These are phyloP conservation scores for Haemorhous mexicanus DNA, from an alignment of 2,113 vertebrate genomes.

Conservation along the genomic window DNA sequence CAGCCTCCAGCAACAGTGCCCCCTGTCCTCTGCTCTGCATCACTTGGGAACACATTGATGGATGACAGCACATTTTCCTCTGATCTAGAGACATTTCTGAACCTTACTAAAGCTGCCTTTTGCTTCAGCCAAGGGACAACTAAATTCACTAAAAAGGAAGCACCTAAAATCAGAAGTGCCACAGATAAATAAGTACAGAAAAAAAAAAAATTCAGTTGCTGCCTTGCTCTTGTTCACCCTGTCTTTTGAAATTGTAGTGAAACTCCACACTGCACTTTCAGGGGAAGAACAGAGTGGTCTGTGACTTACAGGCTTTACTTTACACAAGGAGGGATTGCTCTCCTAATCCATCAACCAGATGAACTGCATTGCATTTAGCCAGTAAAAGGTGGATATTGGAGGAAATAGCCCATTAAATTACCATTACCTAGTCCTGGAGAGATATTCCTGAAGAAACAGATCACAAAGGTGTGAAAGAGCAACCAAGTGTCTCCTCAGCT, in stretches of 20 bases:
- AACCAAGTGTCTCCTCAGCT: not conserved
- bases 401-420: constrained; percentile 2
- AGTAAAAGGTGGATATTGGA: not conserved
- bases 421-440: not conserved
- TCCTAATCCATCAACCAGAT: not conserved
- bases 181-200: not conserved
- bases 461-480: not conserved
- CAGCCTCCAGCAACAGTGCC: not conserved
- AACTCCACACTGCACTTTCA: not conserved
- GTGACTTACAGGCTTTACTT: not conserved
- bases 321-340: not conserved
- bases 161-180: not conserved
- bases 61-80: not conserved
- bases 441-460: not conserved
- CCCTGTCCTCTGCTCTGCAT: not conserved
- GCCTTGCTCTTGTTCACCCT: not conserved
- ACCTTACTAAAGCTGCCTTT: not conserved
- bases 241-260: not conserved
- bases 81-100: not conserved
- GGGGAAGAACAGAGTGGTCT: not conserved
- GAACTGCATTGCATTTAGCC: not conserved
- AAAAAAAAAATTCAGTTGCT: not conserved
- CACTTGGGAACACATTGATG: rapidly evolving
- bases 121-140: not conserved
- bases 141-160: not conserved